Percentiles rank a stretch among this genome's conserved stretches.
These are phyloP conservation scores for Macropis europaea DNA, from an alignment of 2,888 invertebrate genomes.

Conservation along the genomic window DNA sequence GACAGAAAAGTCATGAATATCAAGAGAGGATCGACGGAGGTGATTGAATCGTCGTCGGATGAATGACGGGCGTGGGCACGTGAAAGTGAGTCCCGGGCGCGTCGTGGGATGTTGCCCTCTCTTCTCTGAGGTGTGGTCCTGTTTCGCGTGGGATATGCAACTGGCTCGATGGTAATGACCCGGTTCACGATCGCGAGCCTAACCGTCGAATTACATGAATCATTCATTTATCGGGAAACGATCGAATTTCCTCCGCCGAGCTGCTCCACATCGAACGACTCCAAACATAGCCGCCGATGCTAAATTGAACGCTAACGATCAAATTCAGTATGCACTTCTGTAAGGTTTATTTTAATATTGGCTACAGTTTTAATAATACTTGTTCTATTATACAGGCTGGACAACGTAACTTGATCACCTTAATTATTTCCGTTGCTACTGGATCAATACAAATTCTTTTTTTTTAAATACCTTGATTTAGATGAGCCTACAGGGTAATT, in stretches of 20 bases:
- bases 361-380: too few species aligned
- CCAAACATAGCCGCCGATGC: too few species aligned
- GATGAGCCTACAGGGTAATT: too few species aligned
- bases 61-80: conserved; percentile 62
- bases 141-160: conserved; percentile 56
- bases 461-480: too few species aligned
- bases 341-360: too few species aligned
- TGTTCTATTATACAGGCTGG: too few species aligned
- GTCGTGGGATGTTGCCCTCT: conserved; percentile 58
- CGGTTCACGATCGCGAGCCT: conserved; percentile 51
- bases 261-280: too few species aligned
- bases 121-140: conserved; percentile 59
- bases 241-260: conserved; percentile 15
- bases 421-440: too few species aligned
- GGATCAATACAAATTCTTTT: too few species aligned
- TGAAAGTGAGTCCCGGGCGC: conserved; percentile 56
- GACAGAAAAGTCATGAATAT: conserved; percentile 37
- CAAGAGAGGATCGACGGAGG: conserved; percentile 45
- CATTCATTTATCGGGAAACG: conserved; percentile 38
- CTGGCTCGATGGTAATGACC: conserved; percentile 57
- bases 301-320: too few species aligned
- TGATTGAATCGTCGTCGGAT: conserved; percentile 64
- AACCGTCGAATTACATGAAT: conserved; percentile 54
- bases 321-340: too few species aligned
- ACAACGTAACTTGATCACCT: too few species aligned